Conservation (phyloP, 1,140 invertebrate genomes). For the Rhizoglyphus robini region DNA sequence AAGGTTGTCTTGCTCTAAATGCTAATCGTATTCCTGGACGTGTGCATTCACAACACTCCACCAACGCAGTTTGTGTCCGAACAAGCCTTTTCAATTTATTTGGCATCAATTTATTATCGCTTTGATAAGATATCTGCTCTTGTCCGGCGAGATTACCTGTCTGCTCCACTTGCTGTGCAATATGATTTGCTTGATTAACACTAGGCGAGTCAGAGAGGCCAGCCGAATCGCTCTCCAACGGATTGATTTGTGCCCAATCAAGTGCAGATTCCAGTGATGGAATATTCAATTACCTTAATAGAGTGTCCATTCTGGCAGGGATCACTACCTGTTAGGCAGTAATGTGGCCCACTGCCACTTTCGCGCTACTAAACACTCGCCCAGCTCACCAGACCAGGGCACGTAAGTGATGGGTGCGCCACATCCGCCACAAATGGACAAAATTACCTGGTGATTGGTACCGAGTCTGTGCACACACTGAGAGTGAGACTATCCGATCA, state of each 20-base stretch:
- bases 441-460: not conserved
- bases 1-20: conserved; percentile 9
- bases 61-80: not conserved
- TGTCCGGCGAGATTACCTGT: not conserved
- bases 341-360: not conserved
- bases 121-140: conserved; percentile 4
- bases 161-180: conserved; percentile 10
- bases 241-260: conserved; percentile 10
- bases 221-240: not conserved
- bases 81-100: conserved; percentile 13
- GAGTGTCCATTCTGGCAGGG: not conserved
- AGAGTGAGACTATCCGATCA: no score
- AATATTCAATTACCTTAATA: conserved; percentile 13
- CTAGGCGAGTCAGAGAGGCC: conserved; percentile 3
- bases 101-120: conserved; percentile 8
- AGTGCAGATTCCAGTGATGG: not conserved
- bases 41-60: not conserved
- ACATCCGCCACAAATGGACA: conserved; percentile 12
- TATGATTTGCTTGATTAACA: conserved; percentile 14
- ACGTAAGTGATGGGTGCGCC: conserved; percentile 13
- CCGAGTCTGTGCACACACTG: no score
- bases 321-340: not conserved
- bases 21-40: no score
- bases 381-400: not conserved
- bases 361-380: not conserved